These are phyloP conservation scores for Galendromus occidentalis DNA, from an alignment of 1,140 invertebrate species.

Conservation along the genomic window DNA sequence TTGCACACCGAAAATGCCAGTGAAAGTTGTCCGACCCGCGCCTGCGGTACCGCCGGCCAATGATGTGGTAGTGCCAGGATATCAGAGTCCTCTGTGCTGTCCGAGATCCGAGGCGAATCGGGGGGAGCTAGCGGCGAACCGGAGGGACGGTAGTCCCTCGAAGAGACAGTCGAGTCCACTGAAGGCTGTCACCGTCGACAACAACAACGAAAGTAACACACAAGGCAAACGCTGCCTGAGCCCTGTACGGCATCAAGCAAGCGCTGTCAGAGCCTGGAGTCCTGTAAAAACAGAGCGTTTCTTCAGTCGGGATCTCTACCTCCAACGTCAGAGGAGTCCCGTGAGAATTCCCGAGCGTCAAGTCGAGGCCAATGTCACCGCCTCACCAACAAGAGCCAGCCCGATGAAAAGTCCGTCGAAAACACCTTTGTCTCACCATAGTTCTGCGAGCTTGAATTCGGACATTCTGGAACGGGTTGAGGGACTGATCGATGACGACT, in stretches of 20 bases:
- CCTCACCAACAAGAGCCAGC: background rate
- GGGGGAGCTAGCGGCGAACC: too few species aligned
- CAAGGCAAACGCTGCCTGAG: too few species aligned
- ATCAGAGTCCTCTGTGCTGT: too few species aligned
- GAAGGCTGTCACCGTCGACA: too few species aligned
- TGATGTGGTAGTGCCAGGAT: too few species aligned
- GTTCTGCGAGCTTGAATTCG: background rate
- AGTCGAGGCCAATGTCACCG: background rate
- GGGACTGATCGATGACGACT: conserved; percentile 6
- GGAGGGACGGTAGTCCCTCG: background rate
- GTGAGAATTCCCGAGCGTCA: background rate
- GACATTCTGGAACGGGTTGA: background rate
- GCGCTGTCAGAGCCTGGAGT: background rate
- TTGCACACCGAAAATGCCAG: background rate
- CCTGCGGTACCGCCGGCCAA: too few species aligned
- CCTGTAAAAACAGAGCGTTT: conserved; percentile 6
- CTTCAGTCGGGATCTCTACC: background rate
- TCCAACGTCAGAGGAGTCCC: background rate
- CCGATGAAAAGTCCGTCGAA: background rate
- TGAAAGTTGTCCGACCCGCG: background rate
- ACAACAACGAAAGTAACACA: too few species aligned
- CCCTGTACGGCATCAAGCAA: too few species aligned
- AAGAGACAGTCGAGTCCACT: background rate
- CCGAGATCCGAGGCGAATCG: too few species aligned
- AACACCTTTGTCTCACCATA: background rate